Base-by-base conservation (phyloP, 2,113 vertebrate species). In the Saiga tatarica region DNA sequence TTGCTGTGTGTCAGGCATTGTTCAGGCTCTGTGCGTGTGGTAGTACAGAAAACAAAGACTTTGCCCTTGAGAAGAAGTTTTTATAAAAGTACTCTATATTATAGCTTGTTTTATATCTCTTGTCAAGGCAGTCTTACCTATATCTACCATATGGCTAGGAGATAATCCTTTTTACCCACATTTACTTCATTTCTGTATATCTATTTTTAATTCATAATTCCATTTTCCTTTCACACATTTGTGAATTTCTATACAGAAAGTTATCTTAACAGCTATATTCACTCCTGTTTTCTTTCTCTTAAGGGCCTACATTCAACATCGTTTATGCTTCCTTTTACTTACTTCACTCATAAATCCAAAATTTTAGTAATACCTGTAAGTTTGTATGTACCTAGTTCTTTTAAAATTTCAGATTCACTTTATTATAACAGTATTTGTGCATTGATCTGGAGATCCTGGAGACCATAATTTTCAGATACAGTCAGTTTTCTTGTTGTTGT, bases 331-430 rank as follows among this genome's bases (percentile, higher is more conserved):
- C 14, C 5, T n/a, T 86, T 88, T 76, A 59, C 47, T 59, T 84
- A 92, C 74, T 94, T 89, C 10, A 39, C 23, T 14, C 45, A 55
- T 42, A 50, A 89, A 82, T 60, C 42, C 83, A 82, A 90, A 93
- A 59, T 95, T 94, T 94, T n/a, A 90, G 17, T 84, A 86, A 59
- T 45, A 89, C 19, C n/a, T 81, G 0, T 67, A 87, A 92, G 4
- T 94, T 94, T 95, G 1, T 91, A 21, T 89, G 85, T 89, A 39
- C 25, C 30, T 71, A 28, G 47, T 94, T 96, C 23, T 94, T 28
- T 84, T 84, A 95, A 59, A 94, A 96, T 74, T 94, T 15, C 42
- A 87, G n/a, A 84, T 78, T 94, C 30, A 86, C 42, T 95, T 88
- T 94, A 57, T 95, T 83, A 7, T 89, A 95, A 94, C 7, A 64